These are phyloP conservation scores for Ctenodactylus gundi DNA, from an alignment of 2,113 vertebrate species.

Conservation along the genomic window DNA sequence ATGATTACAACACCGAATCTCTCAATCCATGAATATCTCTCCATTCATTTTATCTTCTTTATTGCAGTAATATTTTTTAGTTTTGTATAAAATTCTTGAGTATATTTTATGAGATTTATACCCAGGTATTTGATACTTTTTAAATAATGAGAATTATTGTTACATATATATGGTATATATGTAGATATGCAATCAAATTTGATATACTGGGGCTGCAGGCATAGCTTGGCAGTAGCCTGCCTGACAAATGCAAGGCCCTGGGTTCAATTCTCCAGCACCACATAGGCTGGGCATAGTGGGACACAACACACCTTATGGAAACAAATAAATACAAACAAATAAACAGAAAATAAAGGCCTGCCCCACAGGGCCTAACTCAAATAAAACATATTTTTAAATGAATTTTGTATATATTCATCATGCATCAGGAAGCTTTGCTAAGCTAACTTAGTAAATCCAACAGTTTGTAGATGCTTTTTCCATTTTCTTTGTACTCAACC, in stretches of 20 bases:
- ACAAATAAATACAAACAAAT: too few species aligned
- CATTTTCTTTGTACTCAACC: not conserved
- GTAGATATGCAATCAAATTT: not conserved
- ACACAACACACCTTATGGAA: too few species aligned
- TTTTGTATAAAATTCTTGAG: not conserved
- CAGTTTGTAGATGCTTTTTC: not conserved
- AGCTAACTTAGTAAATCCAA: slow-evolving; percentile 11
- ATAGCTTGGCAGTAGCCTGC: too few species aligned
- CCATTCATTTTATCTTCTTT: not conserved
- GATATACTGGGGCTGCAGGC: too few species aligned
- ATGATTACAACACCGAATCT: not conserved
- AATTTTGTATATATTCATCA: not conserved
- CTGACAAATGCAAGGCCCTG: too few species aligned
- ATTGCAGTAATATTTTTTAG: not conserved
- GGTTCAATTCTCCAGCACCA: too few species aligned
- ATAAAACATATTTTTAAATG: too few species aligned
- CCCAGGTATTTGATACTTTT: not conserved
- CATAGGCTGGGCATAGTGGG: too few species aligned
- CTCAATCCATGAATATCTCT: not conserved
- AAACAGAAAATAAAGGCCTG: too few species aligned
- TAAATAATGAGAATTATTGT: not conserved
- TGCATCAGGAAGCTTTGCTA: not conserved
- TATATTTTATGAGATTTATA: not conserved
- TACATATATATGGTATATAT: not conserved
- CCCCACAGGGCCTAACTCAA: too few species aligned